phyloP scores from a whole-genome alignment of 1,140 invertebrate genomes.

The Cylas formicarius region DNA sequence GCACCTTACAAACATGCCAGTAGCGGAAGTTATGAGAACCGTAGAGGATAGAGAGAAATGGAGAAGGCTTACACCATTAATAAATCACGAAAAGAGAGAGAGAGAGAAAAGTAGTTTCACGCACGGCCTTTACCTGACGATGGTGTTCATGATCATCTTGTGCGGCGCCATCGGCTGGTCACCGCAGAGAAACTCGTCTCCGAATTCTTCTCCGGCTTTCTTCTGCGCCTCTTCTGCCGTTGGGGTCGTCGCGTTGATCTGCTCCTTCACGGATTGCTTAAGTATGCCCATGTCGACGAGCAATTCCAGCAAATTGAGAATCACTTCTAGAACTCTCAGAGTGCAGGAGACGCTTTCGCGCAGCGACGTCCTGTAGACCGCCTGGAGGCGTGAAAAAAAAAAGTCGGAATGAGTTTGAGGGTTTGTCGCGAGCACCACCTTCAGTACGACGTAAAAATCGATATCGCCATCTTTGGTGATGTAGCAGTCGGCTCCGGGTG shows the following conservation, averaged over 20 bases:
- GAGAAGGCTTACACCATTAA: too few relatives aligned
- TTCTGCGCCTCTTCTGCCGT: constrained; percentile 39
- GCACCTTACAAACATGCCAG: too few relatives aligned
- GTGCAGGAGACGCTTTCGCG: constrained; percentile 70
- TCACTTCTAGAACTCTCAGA: constrained; percentile 79
- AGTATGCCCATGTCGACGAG: constrained; percentile 82
- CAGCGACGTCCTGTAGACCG: constrained; percentile 76
- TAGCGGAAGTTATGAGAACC: too few relatives aligned
- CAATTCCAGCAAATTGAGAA: constrained; percentile 82
- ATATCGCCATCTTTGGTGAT: constrained; percentile 93
- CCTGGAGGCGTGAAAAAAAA: constrained; percentile 48
- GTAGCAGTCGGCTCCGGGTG: constrained; percentile 82
- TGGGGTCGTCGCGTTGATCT: constrained; percentile 28
- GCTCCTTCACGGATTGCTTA: constrained; percentile 48
- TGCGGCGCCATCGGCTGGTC: constrained; percentile 35
- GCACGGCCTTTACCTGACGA: constrained; percentile 32
- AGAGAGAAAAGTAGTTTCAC: too few relatives aligned
- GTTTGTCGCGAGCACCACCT: constrained; percentile 47
- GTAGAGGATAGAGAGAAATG: too few relatives aligned
- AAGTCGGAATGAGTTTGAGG: constrained; percentile 10
- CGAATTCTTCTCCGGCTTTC: constrained; percentile 28
- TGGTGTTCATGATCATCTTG: constrained; percentile 37
- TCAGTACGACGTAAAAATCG: constrained; percentile 83
- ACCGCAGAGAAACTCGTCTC: constrained; percentile 34
- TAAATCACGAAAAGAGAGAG: too few relatives aligned